Conservation (phyloP, 2,113 vertebrate species). For the Notechis scutatus region DNA sequence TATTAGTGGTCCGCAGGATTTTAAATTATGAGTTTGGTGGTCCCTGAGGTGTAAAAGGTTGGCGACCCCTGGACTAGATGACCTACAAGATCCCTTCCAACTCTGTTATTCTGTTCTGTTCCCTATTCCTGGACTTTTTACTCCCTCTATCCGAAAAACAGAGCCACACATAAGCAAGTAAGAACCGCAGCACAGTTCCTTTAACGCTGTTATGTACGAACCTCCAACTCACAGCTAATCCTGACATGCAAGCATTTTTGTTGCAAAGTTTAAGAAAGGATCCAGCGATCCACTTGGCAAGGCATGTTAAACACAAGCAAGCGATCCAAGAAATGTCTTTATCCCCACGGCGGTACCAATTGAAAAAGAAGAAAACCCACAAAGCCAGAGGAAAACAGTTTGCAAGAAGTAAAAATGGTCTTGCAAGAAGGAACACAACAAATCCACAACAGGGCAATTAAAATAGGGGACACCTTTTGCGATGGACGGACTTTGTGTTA, state of each 20-base stretch:
- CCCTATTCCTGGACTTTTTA: neutral
- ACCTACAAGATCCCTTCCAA: too few species aligned
- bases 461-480: neutral
- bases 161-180: neutral
- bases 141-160: neutral
- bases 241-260: neutral
- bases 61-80: too few species aligned
- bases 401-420: neutral
- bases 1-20: too few species aligned
- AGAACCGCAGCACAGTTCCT: neutral
- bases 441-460: neutral
- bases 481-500: neutral
- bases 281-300: neutral
- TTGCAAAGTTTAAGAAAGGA: neutral
- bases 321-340: neutral
- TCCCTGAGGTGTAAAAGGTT: too few species aligned
- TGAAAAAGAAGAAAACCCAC: neutral
- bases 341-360: neutral
- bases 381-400: neutral
- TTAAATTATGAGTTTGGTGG: too few species aligned
- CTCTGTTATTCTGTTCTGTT: neutral
- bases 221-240: neutral
- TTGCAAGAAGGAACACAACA: neutral
- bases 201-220: neutral
- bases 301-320: neutral